Percentiles rank a stretch among this genome's conserved stretches.
These are phyloP conservation scores for Cyanocitta stelleri DNA, from an alignment of 2,113 vertebrate species.

Conservation along the genomic window DNA sequence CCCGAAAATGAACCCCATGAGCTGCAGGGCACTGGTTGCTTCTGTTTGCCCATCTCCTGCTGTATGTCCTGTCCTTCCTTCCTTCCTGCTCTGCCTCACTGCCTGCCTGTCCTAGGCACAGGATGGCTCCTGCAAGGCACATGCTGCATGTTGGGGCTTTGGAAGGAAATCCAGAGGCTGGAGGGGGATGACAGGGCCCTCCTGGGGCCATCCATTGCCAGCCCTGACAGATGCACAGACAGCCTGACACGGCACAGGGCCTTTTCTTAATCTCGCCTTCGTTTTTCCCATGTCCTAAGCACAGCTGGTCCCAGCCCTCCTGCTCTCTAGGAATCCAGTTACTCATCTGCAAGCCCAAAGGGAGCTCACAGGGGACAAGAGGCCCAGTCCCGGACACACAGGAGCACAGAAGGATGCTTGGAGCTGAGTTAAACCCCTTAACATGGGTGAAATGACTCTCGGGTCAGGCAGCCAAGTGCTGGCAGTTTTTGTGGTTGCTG, in stretches of 20 bases:
- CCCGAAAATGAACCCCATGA: not conserved
- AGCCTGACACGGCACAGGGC: not conserved
- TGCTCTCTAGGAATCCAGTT: constrained; percentile 34
- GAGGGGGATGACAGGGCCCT: not conserved
- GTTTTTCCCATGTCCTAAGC: constrained; percentile 31
- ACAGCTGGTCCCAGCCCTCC: constrained; percentile 6
- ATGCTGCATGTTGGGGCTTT: not conserved
- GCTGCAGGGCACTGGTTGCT: not conserved
- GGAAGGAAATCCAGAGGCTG: not conserved
- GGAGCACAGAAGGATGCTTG: not conserved
- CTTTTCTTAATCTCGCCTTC: not conserved
- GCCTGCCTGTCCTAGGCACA: not conserved
- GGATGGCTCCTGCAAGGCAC: not conserved
- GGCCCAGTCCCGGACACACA: not conserved
- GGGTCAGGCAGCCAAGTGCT: not conserved
- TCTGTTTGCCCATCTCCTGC: not conserved
- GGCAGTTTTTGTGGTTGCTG: not conserved
- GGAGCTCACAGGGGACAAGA: not conserved
- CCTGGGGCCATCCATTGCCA: not conserved
- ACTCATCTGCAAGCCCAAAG: not conserved
- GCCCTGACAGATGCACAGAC: constrained; percentile 4
- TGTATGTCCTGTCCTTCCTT: not conserved
- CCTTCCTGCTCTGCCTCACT: not conserved
- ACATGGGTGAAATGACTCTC: not conserved
- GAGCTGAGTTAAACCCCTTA: not conserved